A percentile compares a stretch with the other conserved stretches of the same genome.
phyloP scores from a whole-genome alignment of 1,140 invertebrate genomes.

The Pogonomyrmex barbatus region DNA sequence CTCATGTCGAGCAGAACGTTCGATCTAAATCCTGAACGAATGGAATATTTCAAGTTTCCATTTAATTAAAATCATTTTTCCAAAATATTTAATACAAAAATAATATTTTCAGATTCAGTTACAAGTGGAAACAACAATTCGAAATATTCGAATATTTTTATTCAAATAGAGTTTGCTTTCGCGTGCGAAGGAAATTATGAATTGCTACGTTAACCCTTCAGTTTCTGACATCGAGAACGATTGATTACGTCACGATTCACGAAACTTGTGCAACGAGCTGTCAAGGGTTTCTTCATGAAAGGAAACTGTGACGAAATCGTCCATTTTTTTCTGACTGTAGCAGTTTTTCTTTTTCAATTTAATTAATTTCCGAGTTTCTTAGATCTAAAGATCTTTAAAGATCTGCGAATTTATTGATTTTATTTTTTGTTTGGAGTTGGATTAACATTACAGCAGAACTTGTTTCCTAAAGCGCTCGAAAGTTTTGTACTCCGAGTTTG shows the following conservation, averaged over 20 bases:
- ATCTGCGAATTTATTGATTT: too few relatives aligned
- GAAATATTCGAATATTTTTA: neutral
- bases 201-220: conserved; percentile 23
- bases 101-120: neutral
- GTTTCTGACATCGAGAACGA: neutral
- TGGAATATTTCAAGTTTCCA: neutral
- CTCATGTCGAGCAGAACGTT: neutral
- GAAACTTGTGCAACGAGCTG: conserved; percentile 14
- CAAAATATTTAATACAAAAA: neutral
- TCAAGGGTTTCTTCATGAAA: neutral
- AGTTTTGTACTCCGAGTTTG: neutral
- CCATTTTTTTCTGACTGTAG: neutral
- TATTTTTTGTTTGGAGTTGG: neutral
- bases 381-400: neutral
- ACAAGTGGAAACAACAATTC: neutral
- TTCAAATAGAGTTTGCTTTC: neutral
- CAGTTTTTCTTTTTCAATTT: neutral
- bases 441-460: neutral
- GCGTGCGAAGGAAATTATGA: neutral
- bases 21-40: neutral
- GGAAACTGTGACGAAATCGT: neutral
- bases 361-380: neutral
- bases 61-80: neutral
- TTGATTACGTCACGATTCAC: conserved; percentile 34
- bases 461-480: neutral